These are phyloP conservation scores for Polymixis lichenea DNA, from an alignment of 2,888 invertebrate genomes.

Conservation along the genomic window DNA sequence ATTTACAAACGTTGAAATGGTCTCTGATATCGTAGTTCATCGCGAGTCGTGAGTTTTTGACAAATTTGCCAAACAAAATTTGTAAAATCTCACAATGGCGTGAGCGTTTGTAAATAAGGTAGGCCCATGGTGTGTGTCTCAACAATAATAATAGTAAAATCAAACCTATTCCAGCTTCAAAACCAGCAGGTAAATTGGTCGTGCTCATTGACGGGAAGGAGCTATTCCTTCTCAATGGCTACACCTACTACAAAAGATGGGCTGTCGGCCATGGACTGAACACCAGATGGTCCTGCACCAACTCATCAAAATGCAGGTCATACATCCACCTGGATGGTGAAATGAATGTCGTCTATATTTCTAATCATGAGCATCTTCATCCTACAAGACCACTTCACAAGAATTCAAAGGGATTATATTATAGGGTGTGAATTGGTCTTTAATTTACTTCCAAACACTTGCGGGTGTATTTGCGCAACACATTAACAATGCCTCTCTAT, in stretches of 20 bases:
- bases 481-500: background rate
- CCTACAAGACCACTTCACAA: conserved; percentile 44
- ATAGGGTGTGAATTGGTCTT: conserved; percentile 45
- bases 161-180: conserved; percentile 12
- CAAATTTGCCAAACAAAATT: background rate
- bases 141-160: background rate
- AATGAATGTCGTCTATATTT: conserved; percentile 41
- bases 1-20: background rate
- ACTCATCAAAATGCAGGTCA: conserved; percentile 48
- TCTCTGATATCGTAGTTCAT: background rate
- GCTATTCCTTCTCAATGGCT: conserved; percentile 64
- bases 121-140: background rate
- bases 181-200: conserved; percentile 54
- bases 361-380: conserved; percentile 65
- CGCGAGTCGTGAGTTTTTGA: background rate
- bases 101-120: background rate
- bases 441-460: background rate
- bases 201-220: conserved; percentile 64
- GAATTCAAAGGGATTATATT: conserved; percentile 63
- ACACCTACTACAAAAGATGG: conserved; percentile 70
- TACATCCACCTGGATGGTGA: conserved; percentile 57
- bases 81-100: background rate
- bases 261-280: conserved; percentile 53
- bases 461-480: background rate
- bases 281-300: conserved; percentile 68